These are phyloP conservation scores for Ceratina japonica DNA, from an alignment of 1,140 invertebrate genomes.

Conservation along the genomic window DNA sequence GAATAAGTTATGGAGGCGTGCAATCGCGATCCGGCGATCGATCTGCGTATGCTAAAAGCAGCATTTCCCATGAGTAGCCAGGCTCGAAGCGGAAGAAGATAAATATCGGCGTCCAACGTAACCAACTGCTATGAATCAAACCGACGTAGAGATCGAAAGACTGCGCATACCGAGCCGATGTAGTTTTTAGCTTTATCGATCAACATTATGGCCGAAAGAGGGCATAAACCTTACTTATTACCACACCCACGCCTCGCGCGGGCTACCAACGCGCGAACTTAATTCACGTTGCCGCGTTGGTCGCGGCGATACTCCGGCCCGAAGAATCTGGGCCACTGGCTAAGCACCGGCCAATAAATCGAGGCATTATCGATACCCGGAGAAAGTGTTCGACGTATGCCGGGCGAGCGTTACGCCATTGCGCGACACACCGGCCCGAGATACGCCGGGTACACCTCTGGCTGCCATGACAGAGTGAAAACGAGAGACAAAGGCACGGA, in stretches of 20 bases:
- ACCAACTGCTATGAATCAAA: slow-evolving; percentile 29
- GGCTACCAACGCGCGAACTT: slow-evolving; percentile 58
- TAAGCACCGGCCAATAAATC: slow-evolving; percentile 67
- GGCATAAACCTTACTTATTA: slow-evolving; percentile 44
- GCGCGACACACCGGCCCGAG: slow-evolving; percentile 8
- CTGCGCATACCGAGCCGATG: background rate
- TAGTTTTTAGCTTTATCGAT: slow-evolving; percentile 46
- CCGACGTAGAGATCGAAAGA: background rate
- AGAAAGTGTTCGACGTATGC: slow-evolving; percentile 66
- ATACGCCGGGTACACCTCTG: too few relatives aligned
- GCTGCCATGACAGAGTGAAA: background rate
- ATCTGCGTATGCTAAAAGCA: slow-evolving; percentile 21
- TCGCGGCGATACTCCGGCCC: slow-evolving; percentile 20
- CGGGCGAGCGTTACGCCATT: slow-evolving; percentile 47
- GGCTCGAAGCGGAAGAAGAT: slow-evolving; percentile 41
- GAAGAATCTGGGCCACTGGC: slow-evolving; percentile 68
- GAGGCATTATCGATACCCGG: slow-evolving; percentile 66
- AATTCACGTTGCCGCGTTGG: slow-evolving; percentile 60
- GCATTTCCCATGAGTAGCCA: slow-evolving; percentile 9
- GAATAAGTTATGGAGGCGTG: too few relatives aligned
- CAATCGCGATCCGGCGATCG: slow-evolving; percentile 10
- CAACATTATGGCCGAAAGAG: slow-evolving; percentile 48
- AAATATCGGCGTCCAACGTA: slow-evolving; percentile 33
- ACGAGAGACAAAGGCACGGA: slow-evolving; percentile 62
- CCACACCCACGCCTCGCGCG: slow-evolving; percentile 65